Evolutionary conservation across 2,113 vertebrate species (phyloP).

Genomic region (Physeter macrocephalus): DNA sequence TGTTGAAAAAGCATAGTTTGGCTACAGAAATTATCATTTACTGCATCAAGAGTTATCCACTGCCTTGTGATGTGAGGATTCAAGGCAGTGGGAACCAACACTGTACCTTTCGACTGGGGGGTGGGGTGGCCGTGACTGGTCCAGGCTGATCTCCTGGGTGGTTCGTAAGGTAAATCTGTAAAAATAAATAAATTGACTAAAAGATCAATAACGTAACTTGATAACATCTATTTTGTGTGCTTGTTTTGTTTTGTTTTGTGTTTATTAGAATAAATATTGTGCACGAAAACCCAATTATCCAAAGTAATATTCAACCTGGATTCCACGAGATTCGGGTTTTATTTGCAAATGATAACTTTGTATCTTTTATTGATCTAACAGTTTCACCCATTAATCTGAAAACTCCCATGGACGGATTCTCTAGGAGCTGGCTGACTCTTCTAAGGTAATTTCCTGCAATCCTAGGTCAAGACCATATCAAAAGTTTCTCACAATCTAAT

Average conservation of each 20-base stretch:
- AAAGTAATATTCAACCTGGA: not conserved
- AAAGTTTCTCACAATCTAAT: not conserved
- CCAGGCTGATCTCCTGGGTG: constrained; percentile 88
- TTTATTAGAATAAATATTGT: not conserved
- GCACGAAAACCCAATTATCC: not conserved
- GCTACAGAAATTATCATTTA: not conserved
- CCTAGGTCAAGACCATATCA: rapidly evolving
- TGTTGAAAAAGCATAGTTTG: not conserved
- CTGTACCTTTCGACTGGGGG: constrained; percentile 87
- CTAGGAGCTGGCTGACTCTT: not conserved
- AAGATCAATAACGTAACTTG: not conserved
- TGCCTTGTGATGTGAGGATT: not conserved
- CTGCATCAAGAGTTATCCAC: not conserved
- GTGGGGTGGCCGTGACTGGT: constrained; percentile 82
- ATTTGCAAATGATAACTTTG: not conserved
- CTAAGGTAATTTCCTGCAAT: not conserved
- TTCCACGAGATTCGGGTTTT: not conserved
- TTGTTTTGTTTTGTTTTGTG: not conserved
- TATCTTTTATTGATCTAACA: not conserved
- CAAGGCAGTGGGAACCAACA: not conserved
- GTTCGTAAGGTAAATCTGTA: constrained; percentile 88
- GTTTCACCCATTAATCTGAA: not conserved
- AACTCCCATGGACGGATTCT: not conserved
- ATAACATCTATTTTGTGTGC: no score
- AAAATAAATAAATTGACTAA: constrained; percentile 50